phyloP scores from a whole-genome alignment of 2,888 invertebrate species.

The Hypselothyrea guttata region DNA sequence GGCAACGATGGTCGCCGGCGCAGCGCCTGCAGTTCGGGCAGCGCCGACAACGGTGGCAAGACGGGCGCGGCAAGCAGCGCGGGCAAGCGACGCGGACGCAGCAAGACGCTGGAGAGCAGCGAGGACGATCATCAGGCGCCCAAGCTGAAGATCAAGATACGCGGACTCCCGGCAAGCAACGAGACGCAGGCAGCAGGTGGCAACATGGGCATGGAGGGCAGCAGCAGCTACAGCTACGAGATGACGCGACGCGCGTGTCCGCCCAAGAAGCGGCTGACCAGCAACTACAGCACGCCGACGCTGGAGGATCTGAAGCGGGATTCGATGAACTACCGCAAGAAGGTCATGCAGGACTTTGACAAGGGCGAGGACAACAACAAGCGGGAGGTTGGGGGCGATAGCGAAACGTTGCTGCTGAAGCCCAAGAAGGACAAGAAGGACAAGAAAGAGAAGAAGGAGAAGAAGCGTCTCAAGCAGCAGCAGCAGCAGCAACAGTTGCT shows the following conservation, averaged over 20 bases:
- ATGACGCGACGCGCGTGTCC: slow-evolving; percentile 85
- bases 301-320: slow-evolving; percentile 92
- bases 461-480: slow-evolving; percentile 82
- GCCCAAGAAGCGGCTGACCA: slow-evolving; percentile 89
- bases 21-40: slow-evolving; percentile 83
- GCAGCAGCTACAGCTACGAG: slow-evolving; percentile 71
- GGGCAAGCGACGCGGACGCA: slow-evolving; percentile 80
- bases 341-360: slow-evolving; percentile 92
- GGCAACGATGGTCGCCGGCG: slow-evolving; percentile 83
- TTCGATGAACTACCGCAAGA: slow-evolving; percentile 92
- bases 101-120: slow-evolving; percentile 80
- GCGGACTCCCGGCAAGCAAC: slow-evolving; percentile 76
- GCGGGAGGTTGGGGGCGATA: slow-evolving; percentile 41
- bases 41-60: slow-evolving; percentile 73
- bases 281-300: slow-evolving; percentile 85
- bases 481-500: slow-evolving; percentile 82
- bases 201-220: slow-evolving; percentile 38
- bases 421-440: slow-evolving; percentile 78
- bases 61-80: slow-evolving; percentile 78
- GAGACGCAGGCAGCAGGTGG: slow-evolving; percentile 45
- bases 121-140: slow-evolving; percentile 82
- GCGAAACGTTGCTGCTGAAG: slow-evolving; percentile 38
- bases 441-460: slow-evolving; percentile 84
- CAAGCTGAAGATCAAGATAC: slow-evolving; percentile 89
- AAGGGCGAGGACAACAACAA: slow-evolving; percentile 84